Percentiles rank a stretch among this genome's conserved stretches.
Conservation (phyloP, 2,888 invertebrate species). For the Drosophila anomalata region DNA sequence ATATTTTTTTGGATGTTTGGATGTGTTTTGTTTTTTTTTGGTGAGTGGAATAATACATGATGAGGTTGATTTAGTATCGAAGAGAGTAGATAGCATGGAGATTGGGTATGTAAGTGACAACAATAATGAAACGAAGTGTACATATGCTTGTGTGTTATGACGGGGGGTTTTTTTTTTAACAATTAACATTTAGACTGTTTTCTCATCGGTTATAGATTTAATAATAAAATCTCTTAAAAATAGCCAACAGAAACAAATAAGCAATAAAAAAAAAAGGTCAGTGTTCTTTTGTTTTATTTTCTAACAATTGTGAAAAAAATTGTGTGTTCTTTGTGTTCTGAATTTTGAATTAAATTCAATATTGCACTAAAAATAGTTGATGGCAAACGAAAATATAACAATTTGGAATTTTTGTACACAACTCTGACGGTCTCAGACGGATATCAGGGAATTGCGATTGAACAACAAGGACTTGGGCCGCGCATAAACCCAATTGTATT, state of each 20-base stretch:
- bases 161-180: neutral
- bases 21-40: conserved; percentile 23
- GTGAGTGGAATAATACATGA: conserved; percentile 44
- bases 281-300: neutral
- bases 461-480: conserved; percentile 81
- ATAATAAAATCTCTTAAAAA: conserved; percentile 9
- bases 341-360: conserved; percentile 16
- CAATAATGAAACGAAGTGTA: conserved; percentile 13
- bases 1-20: conserved; percentile 5
- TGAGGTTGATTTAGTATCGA: conserved; percentile 45
- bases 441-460: conserved; percentile 79
- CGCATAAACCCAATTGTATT: conserved; percentile 82
- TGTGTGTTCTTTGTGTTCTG: conserved; percentile 9
- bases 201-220: conserved; percentile 1
- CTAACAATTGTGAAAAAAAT: neutral
- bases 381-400: conserved; percentile 17
- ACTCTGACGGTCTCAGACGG: conserved; percentile 57
- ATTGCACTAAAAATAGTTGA: conserved; percentile 38
- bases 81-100: conserved; percentile 30
- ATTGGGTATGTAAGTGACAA: conserved; percentile 13
- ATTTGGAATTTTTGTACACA: conserved; percentile 6
- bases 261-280: conserved; percentile 8
- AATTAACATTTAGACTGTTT: conserved; percentile 1
- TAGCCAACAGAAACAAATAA: conserved; percentile 29
- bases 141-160: conserved; percentile 3